Evolutionary conservation across 2,888 invertebrate species (phyloP), one percentile per base, ranked within the genome.

Genomic region (Hedychridium roseum): DNA sequence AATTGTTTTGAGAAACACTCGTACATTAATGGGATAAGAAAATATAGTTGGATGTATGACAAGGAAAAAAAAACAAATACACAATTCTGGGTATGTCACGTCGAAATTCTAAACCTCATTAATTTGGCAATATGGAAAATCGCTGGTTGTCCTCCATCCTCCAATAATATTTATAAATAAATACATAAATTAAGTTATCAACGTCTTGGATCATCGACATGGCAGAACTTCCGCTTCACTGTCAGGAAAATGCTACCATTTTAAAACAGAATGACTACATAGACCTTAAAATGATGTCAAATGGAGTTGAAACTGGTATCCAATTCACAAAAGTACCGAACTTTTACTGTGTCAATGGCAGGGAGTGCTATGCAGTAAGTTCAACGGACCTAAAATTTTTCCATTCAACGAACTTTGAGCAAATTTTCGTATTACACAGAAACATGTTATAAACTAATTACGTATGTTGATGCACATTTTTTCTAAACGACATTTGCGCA

Each of bases 331-430:
- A 57, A 44, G 26, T 58, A 26, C 68, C 69, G 0, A 56, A 64
- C 27, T 61, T 64, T 43, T 67, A 69, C 27, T 49, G 40, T 4
- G 54, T 67, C 21, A 56, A 67, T 6, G 55, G 54, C 3, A 50
- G 58, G 40, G 52, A 58, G 42, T 67, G 53, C 38, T 68, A 52
- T n/a, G 69, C 60, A 34, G 68, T 67, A 40, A 41, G 54, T 36
- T 35, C 26, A 16, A n/a, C 5, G 15, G 1, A 2, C 9, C 9
- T 26, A 3, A 16, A 21, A 18, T 17, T 5, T n/a, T n/a, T n/a
- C n/a, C n/a, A n/a, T n/a, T n/a, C n/a, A n/a, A n/a, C n/a, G n/a
- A n/a, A n/a, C n/a, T n/a, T n/a, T n/a, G n/a, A n/a, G n/a, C n/a
- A n/a, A n/a, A n/a, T n/a, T n/a, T n/a, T n/a, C n/a, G n/a, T n/a